Evolutionary conservation across 2,113 vertebrate species (phyloP), one percentile per base, ranked within the genome.

Genomic region (Corynorhinus townsendii): DNA sequence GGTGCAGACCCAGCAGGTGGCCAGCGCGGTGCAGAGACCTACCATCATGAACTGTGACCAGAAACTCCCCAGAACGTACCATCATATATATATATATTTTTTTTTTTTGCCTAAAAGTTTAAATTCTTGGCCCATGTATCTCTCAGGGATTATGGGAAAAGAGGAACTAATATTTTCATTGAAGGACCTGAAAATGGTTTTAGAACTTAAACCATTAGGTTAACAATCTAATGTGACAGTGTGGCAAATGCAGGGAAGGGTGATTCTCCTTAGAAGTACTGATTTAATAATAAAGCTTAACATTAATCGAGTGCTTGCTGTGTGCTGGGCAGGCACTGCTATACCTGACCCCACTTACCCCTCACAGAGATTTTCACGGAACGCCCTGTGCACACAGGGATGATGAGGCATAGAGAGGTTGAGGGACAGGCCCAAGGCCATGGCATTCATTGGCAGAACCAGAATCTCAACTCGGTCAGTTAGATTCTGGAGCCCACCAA

Each of bases 1-100:
- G 43, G 30, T 0, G 7, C 26, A 89, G 73, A 54, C 0, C 10
- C 22, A 33, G 33, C 0, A 0, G 4, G n/a, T 1, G n/a, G 28
- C 12, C 30, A 62, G 5, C 0, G 5, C 54, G 15, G 10, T 12
- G 1, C 19, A 79, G 43, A 3, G 47, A 72, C 15, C 47, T 4
- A 19, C 35, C 17, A 59, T 8, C 0, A 0, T n/a, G 14, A 24
- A 10, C 26, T 52, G 5, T 38, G 66, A 45, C 49, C 56, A 40
- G 1, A 0, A 71, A 30, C 45, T 33, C 49, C 24, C 49, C 7
- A 14, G 47, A 75, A 68, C 17, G 54, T 43, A 49, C 11, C 20
- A 12, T 7, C 43, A n/a, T 49, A 19, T 49, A 45, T 45, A 45
- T 45, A 45, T 45, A 45, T 45, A 45, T 45, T 59, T 68, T 54